Evolutionary conservation across 2,113 vertebrate species (phyloP), one percentile per base, ranked within the genome.

Genomic region (Bungarus multicinctus): DNA sequence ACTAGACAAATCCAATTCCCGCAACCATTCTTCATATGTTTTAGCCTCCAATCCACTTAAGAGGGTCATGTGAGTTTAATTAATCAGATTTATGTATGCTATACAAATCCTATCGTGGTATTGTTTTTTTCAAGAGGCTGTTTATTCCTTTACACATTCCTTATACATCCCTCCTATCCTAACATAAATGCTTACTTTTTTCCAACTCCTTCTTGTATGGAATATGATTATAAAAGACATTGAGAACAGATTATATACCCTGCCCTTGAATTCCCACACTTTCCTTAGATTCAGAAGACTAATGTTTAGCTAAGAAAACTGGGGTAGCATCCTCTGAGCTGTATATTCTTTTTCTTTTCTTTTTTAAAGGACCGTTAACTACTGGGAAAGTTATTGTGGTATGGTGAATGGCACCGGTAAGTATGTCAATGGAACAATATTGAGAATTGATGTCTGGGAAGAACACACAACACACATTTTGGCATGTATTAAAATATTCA

Each of bases 391-490:
- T 95, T 96, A 98, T 94, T 99, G 99, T 1, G 94, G 99, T 97
- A 98, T 98, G 98, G 94, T 99, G 96, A 99, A 99, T 47, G 99
- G 99, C 45, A 99, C 99, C 98, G 99, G 99, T 99, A 92, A 95
- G 98, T 74, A 20, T 85, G 3, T 6, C 18, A n/a, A 87, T 16
- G 5, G n/a, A n/a, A 27, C 12, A n/a, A 34, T 58, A 57, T 18
- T 34, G 27, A 30, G 47, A 2, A 45, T 91, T 6, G 45, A 58
- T 45, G 27, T 43, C 88, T 89, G 34, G 2, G 25, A 4, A 8
- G 2, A 50, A 5, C 14, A 58, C 34, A 4, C 12, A 10, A 2
- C 58, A 14, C 5, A 58, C 30, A 50, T 57, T 18, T n/a, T 53
- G 90, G 8, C 25, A 10, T 74, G 12, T 9, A 3, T 90, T 60